Conservation (phyloP, 2,888 invertebrate species). For the Papilio elwesi region DNA sequence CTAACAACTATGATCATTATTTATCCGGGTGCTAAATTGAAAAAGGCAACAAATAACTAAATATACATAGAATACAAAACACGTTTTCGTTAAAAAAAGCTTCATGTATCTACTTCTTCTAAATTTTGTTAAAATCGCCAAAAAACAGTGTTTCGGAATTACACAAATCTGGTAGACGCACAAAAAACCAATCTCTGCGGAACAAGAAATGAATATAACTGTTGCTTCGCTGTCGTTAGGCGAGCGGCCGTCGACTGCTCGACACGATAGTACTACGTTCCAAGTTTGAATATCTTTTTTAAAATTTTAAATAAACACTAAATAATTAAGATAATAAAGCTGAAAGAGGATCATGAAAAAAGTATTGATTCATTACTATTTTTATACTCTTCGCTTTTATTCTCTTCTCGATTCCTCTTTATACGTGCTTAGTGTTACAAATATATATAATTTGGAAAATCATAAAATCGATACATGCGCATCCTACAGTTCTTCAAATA, state of each 20-base stretch:
- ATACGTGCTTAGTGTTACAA: no score
- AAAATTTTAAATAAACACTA: neutral
- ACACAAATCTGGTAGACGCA: slow-evolving; percentile 50
- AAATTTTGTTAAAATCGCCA: slow-evolving; percentile 37
- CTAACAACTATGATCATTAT: neutral
- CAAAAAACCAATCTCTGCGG: slow-evolving; percentile 51
- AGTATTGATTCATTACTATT: neutral
- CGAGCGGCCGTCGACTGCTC: slow-evolving; percentile 48
- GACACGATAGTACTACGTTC: slow-evolving; percentile 34
- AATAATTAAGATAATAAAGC: neutral
- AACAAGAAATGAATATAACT: slow-evolving; percentile 44
- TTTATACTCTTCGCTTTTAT: neutral
- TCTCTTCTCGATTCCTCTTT: no score
- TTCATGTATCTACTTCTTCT: slow-evolving; percentile 32
- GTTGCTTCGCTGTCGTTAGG: slow-evolving; percentile 54
- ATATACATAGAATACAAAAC: slow-evolving; percentile 30
- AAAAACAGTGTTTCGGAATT: slow-evolving; percentile 48
- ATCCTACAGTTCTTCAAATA: no score
- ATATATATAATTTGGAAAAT: no score
- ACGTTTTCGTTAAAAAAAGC: slow-evolving; percentile 32
- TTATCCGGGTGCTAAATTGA: neutral
- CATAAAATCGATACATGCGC: no score
- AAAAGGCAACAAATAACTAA: slow-evolving; percentile 18
- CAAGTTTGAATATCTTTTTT: slow-evolving; percentile 23
- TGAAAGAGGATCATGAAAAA: neutral